Percentiles rank a stretch among this genome's conserved stretches.
phyloP scores from a whole-genome alignment of 2,888 invertebrate species.

The Epinotia brunnichana region DNA sequence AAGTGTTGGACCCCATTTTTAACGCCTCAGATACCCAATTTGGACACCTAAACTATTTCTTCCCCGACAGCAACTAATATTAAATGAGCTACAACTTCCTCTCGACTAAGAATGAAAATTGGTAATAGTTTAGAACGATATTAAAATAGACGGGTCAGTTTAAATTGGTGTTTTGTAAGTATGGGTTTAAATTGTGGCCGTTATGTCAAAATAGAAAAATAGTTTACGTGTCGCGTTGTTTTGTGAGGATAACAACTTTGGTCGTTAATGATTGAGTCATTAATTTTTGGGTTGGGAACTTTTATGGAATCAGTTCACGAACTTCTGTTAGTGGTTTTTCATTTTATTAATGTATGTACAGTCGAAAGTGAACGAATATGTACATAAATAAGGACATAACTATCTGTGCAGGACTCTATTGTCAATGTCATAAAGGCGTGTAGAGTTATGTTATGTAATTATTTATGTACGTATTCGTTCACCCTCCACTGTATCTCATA shows the following conservation, averaged over 20 bases:
- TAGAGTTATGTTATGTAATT: too few species aligned
- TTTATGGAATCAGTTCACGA: conserved; percentile 37
- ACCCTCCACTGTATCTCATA: not conserved
- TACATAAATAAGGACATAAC: too few species aligned
- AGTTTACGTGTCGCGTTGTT: conserved; percentile 61
- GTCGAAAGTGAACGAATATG: too few species aligned
- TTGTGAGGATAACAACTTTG: conserved; percentile 53
- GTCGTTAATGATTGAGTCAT: conserved; percentile 56
- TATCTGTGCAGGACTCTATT: too few species aligned
- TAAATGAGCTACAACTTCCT: conserved; percentile 45
- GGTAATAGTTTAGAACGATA: not conserved
- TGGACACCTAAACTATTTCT: conserved; percentile 64
- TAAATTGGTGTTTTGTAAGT: conserved; percentile 46
- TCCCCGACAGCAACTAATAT: conserved; percentile 50
- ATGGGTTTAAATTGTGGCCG: conserved; percentile 50
- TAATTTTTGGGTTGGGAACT: conserved; percentile 45
- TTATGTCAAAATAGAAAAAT: conserved; percentile 54
- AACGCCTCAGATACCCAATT: conserved; percentile 57
- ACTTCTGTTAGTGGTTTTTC: conserved; percentile 16
- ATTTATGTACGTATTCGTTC: too few species aligned
- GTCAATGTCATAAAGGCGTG: too few species aligned
- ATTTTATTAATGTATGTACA: conserved; percentile 10
- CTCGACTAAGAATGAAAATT: conserved; percentile 4
- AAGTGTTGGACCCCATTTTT: conserved; percentile 55
- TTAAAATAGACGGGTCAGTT: conserved; percentile 47